These are phyloP conservation scores for Tribolium madens DNA, from an alignment of 1,140 invertebrate genomes.

Conservation along the genomic window DNA sequence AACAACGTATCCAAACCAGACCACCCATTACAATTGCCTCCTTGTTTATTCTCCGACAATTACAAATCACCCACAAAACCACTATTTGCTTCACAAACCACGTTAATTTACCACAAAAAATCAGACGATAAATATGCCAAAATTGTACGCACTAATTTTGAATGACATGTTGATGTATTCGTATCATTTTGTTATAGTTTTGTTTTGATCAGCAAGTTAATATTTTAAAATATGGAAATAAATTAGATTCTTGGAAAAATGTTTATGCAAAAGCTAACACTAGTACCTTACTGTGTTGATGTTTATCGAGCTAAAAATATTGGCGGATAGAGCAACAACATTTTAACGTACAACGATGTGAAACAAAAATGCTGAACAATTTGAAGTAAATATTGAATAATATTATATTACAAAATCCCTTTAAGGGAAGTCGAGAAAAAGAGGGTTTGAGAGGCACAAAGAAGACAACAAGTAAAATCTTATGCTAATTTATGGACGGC, in stretches of 20 bases:
- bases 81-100: neutral
- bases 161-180: too few species aligned
- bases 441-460: neutral
- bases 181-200: too few species aligned
- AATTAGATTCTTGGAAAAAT: too few species aligned
- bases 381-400: constrained; percentile 20
- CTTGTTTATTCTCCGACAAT: constrained; percentile 14
- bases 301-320: neutral
- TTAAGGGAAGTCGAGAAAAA: constrained; percentile 4
- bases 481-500: constrained; percentile 7
- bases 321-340: neutral
- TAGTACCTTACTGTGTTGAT: neutral
- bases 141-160: too few species aligned
- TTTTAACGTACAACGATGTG: neutral
- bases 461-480: constrained; percentile 1
- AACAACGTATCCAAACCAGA: constrained; percentile 33
- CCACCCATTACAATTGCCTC: neutral
- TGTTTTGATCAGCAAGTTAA: too few species aligned
- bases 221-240: too few species aligned
- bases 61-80: constrained; percentile 8
- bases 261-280: neutral
- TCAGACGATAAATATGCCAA: too few species aligned
- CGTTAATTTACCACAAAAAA: neutral
- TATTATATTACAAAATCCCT: constrained; percentile 20
- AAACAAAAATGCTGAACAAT: constrained; percentile 6